phyloP scores from a whole-genome alignment of 2,888 invertebrate species.

The Volucella bombylans region DNA sequence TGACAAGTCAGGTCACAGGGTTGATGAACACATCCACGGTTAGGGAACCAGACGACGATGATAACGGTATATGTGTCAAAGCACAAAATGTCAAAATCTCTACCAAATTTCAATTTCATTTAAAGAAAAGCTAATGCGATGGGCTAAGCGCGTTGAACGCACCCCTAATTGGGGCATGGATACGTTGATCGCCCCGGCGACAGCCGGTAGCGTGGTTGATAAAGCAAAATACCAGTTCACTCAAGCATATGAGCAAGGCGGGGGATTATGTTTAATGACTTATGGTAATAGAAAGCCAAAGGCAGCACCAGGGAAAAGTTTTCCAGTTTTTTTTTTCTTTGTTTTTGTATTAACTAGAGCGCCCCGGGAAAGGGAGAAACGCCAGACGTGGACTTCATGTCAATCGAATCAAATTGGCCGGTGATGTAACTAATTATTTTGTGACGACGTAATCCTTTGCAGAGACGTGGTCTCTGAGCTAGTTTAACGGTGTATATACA shows the following conservation, averaged over 20 bases:
- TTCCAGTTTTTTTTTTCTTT: slow-evolving; percentile 10
- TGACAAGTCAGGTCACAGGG: neutral
- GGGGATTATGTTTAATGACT: slow-evolving; percentile 52
- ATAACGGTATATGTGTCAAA: too few relatives aligned
- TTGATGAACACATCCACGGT: neutral
- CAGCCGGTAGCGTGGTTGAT: neutral
- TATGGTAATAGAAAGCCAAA: slow-evolving; percentile 47
- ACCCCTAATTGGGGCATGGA: slow-evolving; percentile 55
- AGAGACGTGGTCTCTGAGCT: slow-evolving; percentile 6
- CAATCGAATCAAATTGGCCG: slow-evolving; percentile 55
- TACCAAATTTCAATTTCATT: slow-evolving; percentile 14
- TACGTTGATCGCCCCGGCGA: slow-evolving; percentile 33
- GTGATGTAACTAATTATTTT: slow-evolving; percentile 64
- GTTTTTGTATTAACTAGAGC: neutral
- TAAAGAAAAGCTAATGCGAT: slow-evolving; percentile 28
- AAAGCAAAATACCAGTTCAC: too few relatives aligned
- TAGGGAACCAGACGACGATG: neutral
- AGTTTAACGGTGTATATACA: neutral
- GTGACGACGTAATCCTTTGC: slow-evolving; percentile 55
- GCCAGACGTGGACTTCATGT: neutral
- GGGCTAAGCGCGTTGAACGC: slow-evolving; percentile 27
- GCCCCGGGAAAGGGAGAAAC: neutral
- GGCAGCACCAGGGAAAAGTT: slow-evolving; percentile 28
- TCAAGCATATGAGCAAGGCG: neutral
- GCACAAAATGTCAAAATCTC: slow-evolving; percentile 30